Conservation (phyloP, 1,140 invertebrate genomes). For the Zaprionus davidi region DNA sequence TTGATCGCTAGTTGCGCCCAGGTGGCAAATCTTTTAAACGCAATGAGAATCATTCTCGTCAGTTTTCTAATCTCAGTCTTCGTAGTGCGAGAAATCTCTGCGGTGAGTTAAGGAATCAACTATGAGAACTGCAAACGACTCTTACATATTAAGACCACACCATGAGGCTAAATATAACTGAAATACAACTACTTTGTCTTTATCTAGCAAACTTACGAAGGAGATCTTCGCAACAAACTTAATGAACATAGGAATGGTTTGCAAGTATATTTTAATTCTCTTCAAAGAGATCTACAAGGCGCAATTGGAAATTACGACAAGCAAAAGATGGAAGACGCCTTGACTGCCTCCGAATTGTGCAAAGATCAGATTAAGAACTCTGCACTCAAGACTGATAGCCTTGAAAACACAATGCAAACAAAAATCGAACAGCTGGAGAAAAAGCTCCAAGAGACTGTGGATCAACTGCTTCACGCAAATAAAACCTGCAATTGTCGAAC, state of each 20-base stretch:
- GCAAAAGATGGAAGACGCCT: not conserved
- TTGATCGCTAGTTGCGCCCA: not conserved
- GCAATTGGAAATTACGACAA: not conserved
- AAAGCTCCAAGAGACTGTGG: not conserved
- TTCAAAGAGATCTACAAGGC: not conserved
- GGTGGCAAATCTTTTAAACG: not conserved
- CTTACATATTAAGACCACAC: too few relatives aligned
- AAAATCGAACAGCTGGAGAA: not conserved
- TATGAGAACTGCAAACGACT: too few relatives aligned
- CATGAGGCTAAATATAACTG: not conserved
- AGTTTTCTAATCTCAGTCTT: not conserved
- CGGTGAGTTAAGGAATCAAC: not conserved
- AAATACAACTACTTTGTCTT: not conserved
- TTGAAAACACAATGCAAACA: not conserved
- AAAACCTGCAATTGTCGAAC: not conserved
- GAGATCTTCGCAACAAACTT: not conserved
- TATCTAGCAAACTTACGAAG: not conserved
- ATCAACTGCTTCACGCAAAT: not conserved
- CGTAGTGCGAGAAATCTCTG: not conserved
- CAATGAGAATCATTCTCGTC: not conserved
- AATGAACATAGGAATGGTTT: not conserved
- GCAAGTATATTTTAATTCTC: not conserved
- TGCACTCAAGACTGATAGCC: not conserved
- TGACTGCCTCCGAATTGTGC: not conserved
- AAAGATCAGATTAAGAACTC: not conserved